Evolutionary conservation across 2,888 invertebrate species (phyloP), one percentile per base, ranked within the genome.

Genomic region (Gari tellinella): DNA sequence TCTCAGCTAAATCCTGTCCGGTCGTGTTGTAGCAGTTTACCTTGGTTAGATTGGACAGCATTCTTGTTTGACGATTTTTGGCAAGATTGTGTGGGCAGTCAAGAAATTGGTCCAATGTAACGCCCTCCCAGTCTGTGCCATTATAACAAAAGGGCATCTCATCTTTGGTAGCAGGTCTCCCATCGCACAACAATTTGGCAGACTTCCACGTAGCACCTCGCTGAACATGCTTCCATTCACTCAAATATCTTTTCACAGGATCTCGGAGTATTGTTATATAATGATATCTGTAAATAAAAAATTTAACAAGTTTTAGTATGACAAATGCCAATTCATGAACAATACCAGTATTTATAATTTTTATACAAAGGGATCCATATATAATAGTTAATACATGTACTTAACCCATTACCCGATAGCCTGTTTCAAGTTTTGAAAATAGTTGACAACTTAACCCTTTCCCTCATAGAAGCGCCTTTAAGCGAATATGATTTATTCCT

Each of bases 131-230:
- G 40, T 95, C 95, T 78, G 95, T 95, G 23, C 95, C 88, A 37
- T 90, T 88, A 83, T 91, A 94, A 82, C 94, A 94, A 61, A 91
- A 87, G 12, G 97, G 97, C 77, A 99, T 94, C 90, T 98, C 98
- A 4, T 94, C 93, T 15, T 94, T 94, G 3, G 95, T 95, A 14
- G 97, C 96, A 31, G 90, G 94, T 41, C 96, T 94, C 81, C 94
- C 95, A 58, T 94, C 94, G 88, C 95, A 95, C 91, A 93, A 93
- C 76, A 94, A 94, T 23, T 93, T 91, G 7, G 94, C 93, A 49
- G 96, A 96, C 91, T 96, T 96, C 99, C 99, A 99, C 43, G 98
- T 98, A 69, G 98, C 98, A 40, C 99, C 98, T 31, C 99, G 94
- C 90, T 97, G 96, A 53, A 99, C 99, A 93, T 99, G 99, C 48